A percentile compares a stretch with the other conserved stretches of the same genome.
Conservation (phyloP, 2,888 invertebrate species). For the Drosophila subsilvestris region DNA sequence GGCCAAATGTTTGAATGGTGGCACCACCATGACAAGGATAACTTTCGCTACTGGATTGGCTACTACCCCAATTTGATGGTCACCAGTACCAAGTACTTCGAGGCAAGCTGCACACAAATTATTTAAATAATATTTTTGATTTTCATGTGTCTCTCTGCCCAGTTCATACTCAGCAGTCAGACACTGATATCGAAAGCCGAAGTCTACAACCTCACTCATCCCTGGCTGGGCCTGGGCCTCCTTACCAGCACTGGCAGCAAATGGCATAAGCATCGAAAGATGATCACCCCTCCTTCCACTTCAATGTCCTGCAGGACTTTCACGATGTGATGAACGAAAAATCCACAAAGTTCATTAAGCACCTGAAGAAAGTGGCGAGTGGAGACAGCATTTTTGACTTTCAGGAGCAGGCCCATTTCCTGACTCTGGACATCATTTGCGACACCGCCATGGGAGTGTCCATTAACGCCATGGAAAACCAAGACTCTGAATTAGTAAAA, state of each 20-base stretch:
- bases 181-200: conserved; percentile 84
- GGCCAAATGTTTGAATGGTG: conserved; percentile 70
- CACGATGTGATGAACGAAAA: conserved; percentile 84
- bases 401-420: conserved; percentile 84
- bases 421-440: conserved; percentile 85
- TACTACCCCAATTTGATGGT: conserved; percentile 59
- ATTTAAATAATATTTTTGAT: background rate
- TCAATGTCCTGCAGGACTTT: conserved; percentile 85
- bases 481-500: conserved; percentile 84
- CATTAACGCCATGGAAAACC: conserved; percentile 85
- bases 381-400: conserved; percentile 84
- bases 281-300: conserved; percentile 86
- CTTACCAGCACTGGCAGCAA: conserved; percentile 82
- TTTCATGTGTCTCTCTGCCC: background rate
- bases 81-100: conserved; percentile 69
- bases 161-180: conserved; percentile 82
- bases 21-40: conserved; percentile 54
- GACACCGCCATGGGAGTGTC: conserved; percentile 88
- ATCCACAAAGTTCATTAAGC: conserved; percentile 84
- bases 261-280: conserved; percentile 85
- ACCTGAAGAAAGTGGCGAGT: conserved; percentile 57
- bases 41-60: conserved; percentile 69
- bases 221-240: conserved; percentile 85
- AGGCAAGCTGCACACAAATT: conserved; percentile 49
- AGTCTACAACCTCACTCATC: conserved; percentile 82